phyloP scores from a whole-genome alignment of 2,113 vertebrate species.

The Cyprinus carpio region DNA sequence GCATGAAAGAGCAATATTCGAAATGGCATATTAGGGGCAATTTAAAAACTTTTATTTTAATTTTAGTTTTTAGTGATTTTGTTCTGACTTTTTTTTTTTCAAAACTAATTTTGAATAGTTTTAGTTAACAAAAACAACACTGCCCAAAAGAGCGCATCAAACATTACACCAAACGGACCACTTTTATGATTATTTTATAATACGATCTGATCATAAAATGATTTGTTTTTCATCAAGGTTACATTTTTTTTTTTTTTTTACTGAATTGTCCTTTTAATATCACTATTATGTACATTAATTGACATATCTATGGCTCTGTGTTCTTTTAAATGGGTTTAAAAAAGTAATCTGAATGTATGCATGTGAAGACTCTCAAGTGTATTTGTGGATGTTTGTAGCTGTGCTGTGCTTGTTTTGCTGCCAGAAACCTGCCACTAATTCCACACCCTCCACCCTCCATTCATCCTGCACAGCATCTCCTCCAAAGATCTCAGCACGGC shows the following conservation, averaged over 20 bases:
- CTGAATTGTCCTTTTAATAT: background rate
- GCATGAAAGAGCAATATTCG: too few species aligned
- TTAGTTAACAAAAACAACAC: background rate
- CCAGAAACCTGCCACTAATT: too few species aligned
- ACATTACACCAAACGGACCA: background rate
- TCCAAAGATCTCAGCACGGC: slow-evolving; percentile 70
- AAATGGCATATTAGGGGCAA: too few species aligned
- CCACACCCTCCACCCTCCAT: too few species aligned
- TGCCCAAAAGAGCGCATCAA: background rate
- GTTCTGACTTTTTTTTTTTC: too few species aligned
- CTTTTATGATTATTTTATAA: background rate
- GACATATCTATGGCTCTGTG: background rate
- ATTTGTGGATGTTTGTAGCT: slow-evolving; percentile 45
- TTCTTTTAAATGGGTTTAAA: background rate
- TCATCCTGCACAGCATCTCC: slow-evolving; percentile 63
- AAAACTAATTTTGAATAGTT: background rate
- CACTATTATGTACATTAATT: background rate
- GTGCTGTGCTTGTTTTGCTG: slow-evolving; percentile 54
- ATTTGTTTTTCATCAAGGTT: too few species aligned
- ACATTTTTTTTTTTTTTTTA: too few species aligned
- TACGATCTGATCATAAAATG: background rate
- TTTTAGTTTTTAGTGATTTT: too few species aligned
- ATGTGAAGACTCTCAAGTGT: slow-evolving; percentile 57
- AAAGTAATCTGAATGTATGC: slow-evolving; percentile 54
- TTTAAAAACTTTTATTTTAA: too few species aligned